Evolutionary conservation across 30 jellyfish, hydroid and myxozoan genomes (phyloP).

Genomic region (Morbakka virulenta): DNA sequence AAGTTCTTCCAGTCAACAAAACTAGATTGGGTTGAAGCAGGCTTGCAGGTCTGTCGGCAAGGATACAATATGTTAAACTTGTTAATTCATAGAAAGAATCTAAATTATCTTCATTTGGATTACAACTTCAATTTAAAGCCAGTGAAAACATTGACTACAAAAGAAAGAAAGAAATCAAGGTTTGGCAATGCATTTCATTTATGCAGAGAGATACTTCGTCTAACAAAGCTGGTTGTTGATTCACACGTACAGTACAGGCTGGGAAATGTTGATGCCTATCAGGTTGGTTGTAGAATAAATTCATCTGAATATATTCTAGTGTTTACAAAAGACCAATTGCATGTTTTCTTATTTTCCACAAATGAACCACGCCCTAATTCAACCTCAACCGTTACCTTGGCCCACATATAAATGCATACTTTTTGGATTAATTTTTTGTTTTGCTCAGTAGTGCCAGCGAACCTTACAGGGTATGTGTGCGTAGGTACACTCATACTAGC

Average conservation of each 20-base stretch:
- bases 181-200: constrained; percentile 98
- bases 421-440: too few species aligned
- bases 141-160: constrained; percentile 94
- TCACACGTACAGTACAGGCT: constrained; percentile 98
- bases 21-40: constrained; percentile 99
- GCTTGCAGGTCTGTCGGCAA: constrained; percentile 99
- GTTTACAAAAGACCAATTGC: too few species aligned
- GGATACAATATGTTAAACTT: constrained; percentile 98
- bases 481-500: too few species aligned
- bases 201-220: constrained; percentile 94
- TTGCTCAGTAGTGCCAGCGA: not conserved
- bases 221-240: constrained; percentile 91
- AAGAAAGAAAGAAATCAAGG: constrained; percentile 98
- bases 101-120: constrained; percentile 95
- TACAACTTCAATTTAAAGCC: constrained; percentile 98
- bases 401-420: not conserved
- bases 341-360: too few species aligned
- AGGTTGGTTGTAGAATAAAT: constrained; percentile 38
- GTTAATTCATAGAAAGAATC: constrained; percentile 96
- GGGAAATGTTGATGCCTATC: constrained; percentile 99
- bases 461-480: too few species aligned
- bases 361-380: too few species aligned
- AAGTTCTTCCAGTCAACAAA: constrained; percentile 96
- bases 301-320: not conserved
- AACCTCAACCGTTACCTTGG: not conserved